Conservation (phyloP, 2,113 vertebrate species). For the Tragelaphus scriptus region DNA sequence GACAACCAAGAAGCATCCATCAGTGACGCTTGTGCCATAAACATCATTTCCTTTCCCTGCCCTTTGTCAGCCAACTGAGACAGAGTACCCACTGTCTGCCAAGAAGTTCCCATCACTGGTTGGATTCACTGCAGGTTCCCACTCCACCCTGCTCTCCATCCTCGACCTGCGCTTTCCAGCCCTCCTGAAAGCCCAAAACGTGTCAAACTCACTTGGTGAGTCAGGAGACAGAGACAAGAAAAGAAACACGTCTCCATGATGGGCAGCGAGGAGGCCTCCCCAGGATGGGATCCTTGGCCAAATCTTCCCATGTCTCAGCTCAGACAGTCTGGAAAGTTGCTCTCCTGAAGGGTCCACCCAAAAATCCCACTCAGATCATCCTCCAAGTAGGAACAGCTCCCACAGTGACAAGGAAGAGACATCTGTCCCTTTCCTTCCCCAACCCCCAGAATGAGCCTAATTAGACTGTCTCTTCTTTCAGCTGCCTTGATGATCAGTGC, state of each 20-base stretch:
- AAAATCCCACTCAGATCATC: neutral
- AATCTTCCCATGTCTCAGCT: neutral
- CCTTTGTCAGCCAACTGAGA: neutral
- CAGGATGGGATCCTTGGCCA: neutral
- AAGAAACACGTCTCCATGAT: neutral
- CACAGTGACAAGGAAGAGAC: neutral
- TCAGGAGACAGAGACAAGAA: neutral
- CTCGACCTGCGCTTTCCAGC: neutral
- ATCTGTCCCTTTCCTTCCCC: constrained; percentile 37
- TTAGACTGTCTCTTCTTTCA: constrained; percentile 18
- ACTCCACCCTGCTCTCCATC: neutral
- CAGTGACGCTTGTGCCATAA: neutral
- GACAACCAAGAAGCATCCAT: neutral
- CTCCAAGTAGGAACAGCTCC: constrained; percentile 12
- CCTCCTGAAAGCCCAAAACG: neutral
- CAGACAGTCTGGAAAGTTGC: neutral
- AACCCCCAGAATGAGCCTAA: constrained; percentile 1
- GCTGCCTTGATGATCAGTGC: neutral
- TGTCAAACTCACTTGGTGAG: neutral
- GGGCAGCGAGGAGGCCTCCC: neutral
- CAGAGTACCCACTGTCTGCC: neutral
- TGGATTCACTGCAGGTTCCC: neutral
- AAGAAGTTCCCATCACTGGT: neutral
- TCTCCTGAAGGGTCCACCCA: neutral
- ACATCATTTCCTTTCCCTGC: neutral